These are phyloP conservation scores for Limenitis camilla DNA, from an alignment of 2,888 invertebrate species.

Conservation along the genomic window DNA sequence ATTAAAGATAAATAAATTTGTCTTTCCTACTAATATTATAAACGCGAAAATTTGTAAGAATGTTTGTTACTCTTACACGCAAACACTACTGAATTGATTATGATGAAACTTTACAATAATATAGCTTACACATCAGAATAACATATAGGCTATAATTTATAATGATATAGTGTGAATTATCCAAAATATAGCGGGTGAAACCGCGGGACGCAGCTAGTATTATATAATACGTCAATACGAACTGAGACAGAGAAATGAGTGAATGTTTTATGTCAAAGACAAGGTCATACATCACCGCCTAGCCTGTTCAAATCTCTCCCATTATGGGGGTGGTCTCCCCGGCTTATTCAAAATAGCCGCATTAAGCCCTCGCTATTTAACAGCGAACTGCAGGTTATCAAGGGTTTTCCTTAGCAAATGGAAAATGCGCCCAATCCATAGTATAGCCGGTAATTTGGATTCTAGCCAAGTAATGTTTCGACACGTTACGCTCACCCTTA, in stretches of 20 bases:
- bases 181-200: no score
- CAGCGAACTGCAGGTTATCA: constrained; percentile 50
- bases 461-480: constrained; percentile 45
- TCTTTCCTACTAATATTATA: no score
- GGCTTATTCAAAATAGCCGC: constrained; percentile 51
- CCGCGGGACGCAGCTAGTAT: no score
- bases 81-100: no score
- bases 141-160: no score
- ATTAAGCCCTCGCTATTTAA: constrained; percentile 48
- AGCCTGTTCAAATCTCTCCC: constrained; percentile 39
- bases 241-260: constrained; percentile 39
- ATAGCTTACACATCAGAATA: no score
- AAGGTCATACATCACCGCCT: constrained; percentile 41
- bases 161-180: no score
- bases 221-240: constrained; percentile 31
- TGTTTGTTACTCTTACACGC: no score
- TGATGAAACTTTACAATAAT: no score
- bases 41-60: no score
- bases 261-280: constrained; percentile 21
- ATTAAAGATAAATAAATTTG: neutral
- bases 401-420: constrained; percentile 46
- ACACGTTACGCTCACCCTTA: constrained; percentile 32
- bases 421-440: constrained; percentile 28
- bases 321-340: constrained; percentile 30
- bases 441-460: constrained; percentile 39